phyloP scores from a whole-genome alignment of 1,140 invertebrate species.

The Maconellicoccus hirsutus region DNA sequence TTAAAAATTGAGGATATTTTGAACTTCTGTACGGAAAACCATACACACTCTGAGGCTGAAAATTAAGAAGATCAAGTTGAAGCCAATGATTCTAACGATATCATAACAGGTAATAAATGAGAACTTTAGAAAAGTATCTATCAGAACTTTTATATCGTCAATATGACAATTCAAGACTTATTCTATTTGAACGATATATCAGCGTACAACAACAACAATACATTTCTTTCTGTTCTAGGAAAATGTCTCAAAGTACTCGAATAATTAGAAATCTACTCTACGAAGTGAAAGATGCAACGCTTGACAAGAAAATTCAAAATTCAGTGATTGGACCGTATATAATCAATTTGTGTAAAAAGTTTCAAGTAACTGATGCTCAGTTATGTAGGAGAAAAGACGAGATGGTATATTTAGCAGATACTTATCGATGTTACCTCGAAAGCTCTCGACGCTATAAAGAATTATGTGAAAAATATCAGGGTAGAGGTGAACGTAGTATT shows the following conservation, averaged over 20 bases:
- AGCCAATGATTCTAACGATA: too few relatives aligned
- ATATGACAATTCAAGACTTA: not conserved
- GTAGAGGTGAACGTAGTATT: conserved; percentile 61
- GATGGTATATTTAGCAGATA: conserved; percentile 52
- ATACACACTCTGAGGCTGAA: too few relatives aligned
- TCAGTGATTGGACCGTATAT: conserved; percentile 51
- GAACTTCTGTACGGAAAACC: too few relatives aligned
- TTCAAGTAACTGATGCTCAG: conserved; percentile 63
- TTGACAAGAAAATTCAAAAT: conserved; percentile 41
- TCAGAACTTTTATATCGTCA: too few relatives aligned
- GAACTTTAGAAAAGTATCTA: too few relatives aligned
- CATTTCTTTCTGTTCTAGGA: not conserved
- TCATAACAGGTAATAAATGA: too few relatives aligned
- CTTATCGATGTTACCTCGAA: conserved; percentile 60
- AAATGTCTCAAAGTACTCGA: not conserved
- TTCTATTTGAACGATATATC: too few relatives aligned
- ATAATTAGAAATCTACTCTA: conserved; percentile 43
- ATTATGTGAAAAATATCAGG: conserved; percentile 54
- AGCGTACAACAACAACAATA: not conserved
- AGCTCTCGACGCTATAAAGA: conserved; percentile 52
- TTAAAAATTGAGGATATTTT: too few relatives aligned
- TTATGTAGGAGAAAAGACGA: conserved; percentile 68
- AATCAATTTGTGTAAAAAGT: conserved; percentile 53
- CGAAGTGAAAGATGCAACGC: conserved; percentile 44
- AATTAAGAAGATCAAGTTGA: too few relatives aligned